Evolutionary conservation across 1,140 invertebrate species (phyloP), one percentile per base, ranked within the genome.

Genomic region (Drosophila orosa): DNA sequence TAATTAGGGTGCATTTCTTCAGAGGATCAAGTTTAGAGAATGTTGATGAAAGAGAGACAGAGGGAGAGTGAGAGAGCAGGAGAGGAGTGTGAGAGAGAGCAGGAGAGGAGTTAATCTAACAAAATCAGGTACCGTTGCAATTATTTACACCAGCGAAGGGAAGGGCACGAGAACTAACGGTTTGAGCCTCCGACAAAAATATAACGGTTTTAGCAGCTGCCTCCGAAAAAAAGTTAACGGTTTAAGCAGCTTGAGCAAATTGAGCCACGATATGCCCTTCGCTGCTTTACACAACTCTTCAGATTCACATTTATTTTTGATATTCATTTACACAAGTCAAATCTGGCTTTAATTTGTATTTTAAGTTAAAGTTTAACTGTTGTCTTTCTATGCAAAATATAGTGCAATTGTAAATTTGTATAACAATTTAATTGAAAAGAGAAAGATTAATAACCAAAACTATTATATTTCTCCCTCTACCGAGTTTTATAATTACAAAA

Each of bases 1-100:
- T 35, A 40, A 74, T 57, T 71, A 71, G 50, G 67, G 22, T 71
- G 65, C 52, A 69, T 39, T 69, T 47, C 45, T 33, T 17, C 63
- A 57, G 50, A 39, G 48, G 47, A 52, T 65, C 45, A 68, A 45
- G 29, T 55, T 37, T 66, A 69, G 48, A 57, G 12, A 57, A 68
- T 55, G 56, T 39, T 55, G 55, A 52, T 52, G 42, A 45, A 4
- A 33, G 17, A 9, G 10, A 1, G 13, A 13, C 17, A 19, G 4
- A 10, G 9, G 15, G 27, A 19, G 4, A 10, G 9, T n/a, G n/a
- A n/a, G n/a, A n/a, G n/a, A n/a, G n/a, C n/a, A n/a, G n/a, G n/a
- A n/a, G n/a, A n/a, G n/a, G n/a, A n/a, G n/a, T n/a, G n/a, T n/a
- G n/a, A n/a, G n/a, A n/a, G n/a, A n/a, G n/a, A n/a, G n/a, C n/a